Percentiles rank a stretch among this genome's conserved stretches.
phyloP scores from a whole-genome alignment of 92 coral and sea anemone genomes.

The Epizoanthus illoricatus region DNA sequence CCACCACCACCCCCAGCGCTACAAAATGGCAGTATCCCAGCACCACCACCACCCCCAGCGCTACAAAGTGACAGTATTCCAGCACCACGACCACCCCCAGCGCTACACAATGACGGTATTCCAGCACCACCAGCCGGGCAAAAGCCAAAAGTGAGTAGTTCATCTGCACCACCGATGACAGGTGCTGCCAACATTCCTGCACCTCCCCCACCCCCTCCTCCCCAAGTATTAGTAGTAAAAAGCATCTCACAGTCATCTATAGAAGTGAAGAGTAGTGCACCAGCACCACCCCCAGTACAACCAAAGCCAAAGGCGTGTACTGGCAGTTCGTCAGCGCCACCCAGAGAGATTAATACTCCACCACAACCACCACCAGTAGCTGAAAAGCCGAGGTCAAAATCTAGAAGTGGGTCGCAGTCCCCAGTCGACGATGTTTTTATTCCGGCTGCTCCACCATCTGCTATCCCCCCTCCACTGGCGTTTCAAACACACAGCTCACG shows the following conservation, averaged over 20 bases:
- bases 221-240: neutral
- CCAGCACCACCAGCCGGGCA: slow-evolving; percentile 51
- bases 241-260: slow-evolving; percentile 38
- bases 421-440: slow-evolving; percentile 33
- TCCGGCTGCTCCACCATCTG: slow-evolving; percentile 15
- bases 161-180: slow-evolving; percentile 6
- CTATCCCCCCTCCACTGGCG: slow-evolving; percentile 19
- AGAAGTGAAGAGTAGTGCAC: slow-evolving; percentile 35
- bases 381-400: slow-evolving; percentile 54
- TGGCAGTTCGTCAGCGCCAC: slow-evolving; percentile 36
- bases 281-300: slow-evolving; percentile 65
- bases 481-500: neutral
- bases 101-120: slow-evolving; percentile 6
- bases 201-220: slow-evolving; percentile 43
- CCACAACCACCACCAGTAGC: slow-evolving; percentile 64
- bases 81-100: slow-evolving; percentile 35
- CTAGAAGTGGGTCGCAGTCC: slow-evolving; percentile 45
- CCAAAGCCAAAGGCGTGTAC: slow-evolving; percentile 54
- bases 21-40: neutral
- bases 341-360: slow-evolving; percentile 26
- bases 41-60: slow-evolving; percentile 18
- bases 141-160: slow-evolving; percentile 1
- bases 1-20: neutral
- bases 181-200: slow-evolving; percentile 14
- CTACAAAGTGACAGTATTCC: neutral